phyloP scores from a whole-genome alignment of 2,113 vertebrate species.

The Cynopterus brachyotis region DNA sequence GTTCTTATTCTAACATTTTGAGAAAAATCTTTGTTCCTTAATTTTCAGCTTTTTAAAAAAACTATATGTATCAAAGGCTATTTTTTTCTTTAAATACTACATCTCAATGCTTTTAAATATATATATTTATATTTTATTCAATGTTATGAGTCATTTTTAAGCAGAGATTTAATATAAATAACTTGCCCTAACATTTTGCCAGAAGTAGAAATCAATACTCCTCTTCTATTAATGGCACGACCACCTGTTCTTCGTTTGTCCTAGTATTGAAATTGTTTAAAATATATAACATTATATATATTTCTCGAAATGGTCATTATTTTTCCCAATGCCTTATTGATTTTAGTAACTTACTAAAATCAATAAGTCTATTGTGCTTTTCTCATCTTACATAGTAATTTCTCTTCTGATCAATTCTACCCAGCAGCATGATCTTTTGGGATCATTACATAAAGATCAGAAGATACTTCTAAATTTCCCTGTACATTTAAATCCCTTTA shows the following conservation, averaged over 20 bases:
- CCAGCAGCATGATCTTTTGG: not conserved
- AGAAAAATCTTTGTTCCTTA: not conserved
- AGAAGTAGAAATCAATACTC: not conserved
- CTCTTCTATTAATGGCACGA: not conserved
- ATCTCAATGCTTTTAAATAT: not conserved
- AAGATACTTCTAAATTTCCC: not conserved
- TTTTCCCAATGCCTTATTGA: not conserved
- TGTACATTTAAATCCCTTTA: not conserved
- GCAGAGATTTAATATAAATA: not conserved
- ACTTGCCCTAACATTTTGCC: not conserved
- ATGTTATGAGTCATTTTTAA: not conserved
- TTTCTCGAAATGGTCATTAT: not conserved
- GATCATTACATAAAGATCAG: not conserved
- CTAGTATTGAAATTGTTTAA: not conserved
- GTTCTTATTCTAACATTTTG: not conserved
- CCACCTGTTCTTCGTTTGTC: not conserved
- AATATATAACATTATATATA: not conserved
- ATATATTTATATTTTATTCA: not conserved
- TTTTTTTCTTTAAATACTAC: not conserved
- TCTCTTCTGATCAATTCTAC: not conserved
- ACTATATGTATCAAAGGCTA: not conserved
- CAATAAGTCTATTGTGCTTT: not conserved
- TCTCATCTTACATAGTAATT: not conserved
- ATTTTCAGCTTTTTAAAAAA: not conserved
- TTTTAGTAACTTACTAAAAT: not conserved